Conservation (phyloP, 2,113 vertebrate species). For the Amphiprion percula region DNA sequence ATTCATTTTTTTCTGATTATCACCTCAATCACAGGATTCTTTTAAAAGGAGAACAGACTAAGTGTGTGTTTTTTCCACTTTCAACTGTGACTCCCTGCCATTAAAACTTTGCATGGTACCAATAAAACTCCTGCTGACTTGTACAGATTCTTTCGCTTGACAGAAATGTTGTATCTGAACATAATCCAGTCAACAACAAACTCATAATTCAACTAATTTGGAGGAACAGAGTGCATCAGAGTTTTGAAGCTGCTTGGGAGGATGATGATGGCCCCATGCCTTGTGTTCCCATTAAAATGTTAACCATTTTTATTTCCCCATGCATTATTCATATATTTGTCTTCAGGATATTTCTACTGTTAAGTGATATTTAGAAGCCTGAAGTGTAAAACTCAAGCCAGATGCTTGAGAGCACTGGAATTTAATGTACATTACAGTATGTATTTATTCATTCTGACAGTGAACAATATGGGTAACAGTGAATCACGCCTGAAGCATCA, state of each 20-base stretch:
- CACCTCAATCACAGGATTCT: background rate
- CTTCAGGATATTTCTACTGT: background rate
- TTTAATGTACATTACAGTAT: background rate
- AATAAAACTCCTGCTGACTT: no score
- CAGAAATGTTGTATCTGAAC: no score
- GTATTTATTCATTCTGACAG: conserved; percentile 40
- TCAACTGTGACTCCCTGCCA: background rate
- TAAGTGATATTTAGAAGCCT: background rate
- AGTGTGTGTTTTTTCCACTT: background rate
- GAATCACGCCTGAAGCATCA: conserved; percentile 25
- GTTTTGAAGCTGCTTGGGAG: background rate
- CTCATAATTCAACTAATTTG: no score
- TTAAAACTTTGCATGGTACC: no score
- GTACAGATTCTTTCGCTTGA: no score
- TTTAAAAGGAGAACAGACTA: background rate
- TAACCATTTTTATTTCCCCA: background rate
- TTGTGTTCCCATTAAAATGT: background rate
- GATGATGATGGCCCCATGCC: no score
- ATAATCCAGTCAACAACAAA: no score
- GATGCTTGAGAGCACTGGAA: conserved; percentile 3
- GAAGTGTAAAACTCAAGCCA: conserved; percentile 14
- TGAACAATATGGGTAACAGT: conserved; percentile 23
- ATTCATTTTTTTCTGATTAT: background rate
- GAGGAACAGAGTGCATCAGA: no score
- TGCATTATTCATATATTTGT: background rate